Base-by-base conservation (phyloP, 2,113 vertebrate genomes). In the Gambusia affinis region DNA sequence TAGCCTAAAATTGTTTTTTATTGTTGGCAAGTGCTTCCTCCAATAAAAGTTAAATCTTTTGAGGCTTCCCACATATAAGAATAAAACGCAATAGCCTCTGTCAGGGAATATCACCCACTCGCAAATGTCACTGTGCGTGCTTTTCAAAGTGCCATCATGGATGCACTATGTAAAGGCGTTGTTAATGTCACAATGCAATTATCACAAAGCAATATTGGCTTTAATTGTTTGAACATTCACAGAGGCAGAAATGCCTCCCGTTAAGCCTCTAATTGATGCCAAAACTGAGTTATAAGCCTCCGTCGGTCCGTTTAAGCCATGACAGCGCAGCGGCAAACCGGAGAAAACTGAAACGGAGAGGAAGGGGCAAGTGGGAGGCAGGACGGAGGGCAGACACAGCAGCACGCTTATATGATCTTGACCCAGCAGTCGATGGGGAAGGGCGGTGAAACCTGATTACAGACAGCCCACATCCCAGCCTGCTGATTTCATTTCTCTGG, bases 391-490 rank as follows among this genome's bases (percentile, higher is more conserved):
- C 81, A 83, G 91, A 87, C 87, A 81, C 39, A 77, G 80, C 81
- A 83, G 88, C 78, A 64, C 62, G 78, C 75, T 86, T 78, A 85
- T 84, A 87, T 85, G 89, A 91, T 89, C 88, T 81, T 81, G 81
- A 85, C 88, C 89, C 86, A 77, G 78, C 86, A 91, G 90, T 92
- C 87, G 82, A 92, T 92, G 80, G 77, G 64, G 61, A 86, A 85
- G 84, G 90, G 74, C 66, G 61, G 82, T 85, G 83, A 88, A 92
- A 92, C 83, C 87, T 89, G 88, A 92, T 92, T 92, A 92, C 80
- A 80, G 85, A 87, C 80, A 80, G 87, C 89, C 88, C 87, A 88
- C 83, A 89, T 90, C 90, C 86, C 68, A 64, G 88, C 80, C 80
- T 74, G 88, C 87, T 88, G 84, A 88, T 88, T 89, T 84, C 72